A percentile compares a stretch with the other conserved stretches of the same genome.
These are phyloP conservation scores for Drosophila tani DNA, from an alignment of 1,140 invertebrate species.

Conservation along the genomic window DNA sequence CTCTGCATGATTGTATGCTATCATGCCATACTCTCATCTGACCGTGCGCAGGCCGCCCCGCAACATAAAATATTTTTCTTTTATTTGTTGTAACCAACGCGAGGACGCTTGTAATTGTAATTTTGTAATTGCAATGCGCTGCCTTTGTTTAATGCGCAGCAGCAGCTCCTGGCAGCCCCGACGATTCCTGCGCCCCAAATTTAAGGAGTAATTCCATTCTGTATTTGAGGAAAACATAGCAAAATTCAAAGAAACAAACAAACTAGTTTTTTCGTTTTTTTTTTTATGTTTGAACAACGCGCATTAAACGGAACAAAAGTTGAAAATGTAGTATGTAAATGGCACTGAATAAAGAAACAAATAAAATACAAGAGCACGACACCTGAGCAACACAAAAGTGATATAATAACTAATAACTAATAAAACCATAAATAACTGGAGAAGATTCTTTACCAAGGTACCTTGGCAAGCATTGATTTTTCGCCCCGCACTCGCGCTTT, in stretches of 20 bases:
- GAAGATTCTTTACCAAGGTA: slow-evolving; percentile 26
- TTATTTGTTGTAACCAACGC: slow-evolving; percentile 62
- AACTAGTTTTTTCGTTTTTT: background rate
- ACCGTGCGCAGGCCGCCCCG: slow-evolving; percentile 34
- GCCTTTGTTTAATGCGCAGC: slow-evolving; percentile 8
- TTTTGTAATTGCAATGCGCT: slow-evolving; percentile 24
- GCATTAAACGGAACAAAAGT: slow-evolving; percentile 22
- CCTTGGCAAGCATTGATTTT: slow-evolving; percentile 40
- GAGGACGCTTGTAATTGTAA: slow-evolving; percentile 56
- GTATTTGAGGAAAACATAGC: background rate
- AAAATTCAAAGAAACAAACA: slow-evolving; percentile 31
- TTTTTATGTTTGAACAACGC: slow-evolving; percentile 18
- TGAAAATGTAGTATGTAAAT: slow-evolving; percentile 17
- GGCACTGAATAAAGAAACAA: slow-evolving; percentile 15
- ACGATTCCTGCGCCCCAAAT: background rate
- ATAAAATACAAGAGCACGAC: slow-evolving; percentile 25
- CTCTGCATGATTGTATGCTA: slow-evolving; percentile 25
- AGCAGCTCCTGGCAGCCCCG: slow-evolving; percentile 1
- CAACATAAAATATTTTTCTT: slow-evolving; percentile 65
- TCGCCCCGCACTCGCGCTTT: slow-evolving; percentile 12
- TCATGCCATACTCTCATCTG: background rate
- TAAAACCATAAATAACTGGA: background rate
- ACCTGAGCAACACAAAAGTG: slow-evolving; percentile 46
- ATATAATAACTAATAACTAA: slow-evolving; percentile 44
- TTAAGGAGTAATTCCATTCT: slow-evolving; percentile 3